Conservation (phyloP, 2,797 vertebrate species). For the Tinamus major region DNA sequence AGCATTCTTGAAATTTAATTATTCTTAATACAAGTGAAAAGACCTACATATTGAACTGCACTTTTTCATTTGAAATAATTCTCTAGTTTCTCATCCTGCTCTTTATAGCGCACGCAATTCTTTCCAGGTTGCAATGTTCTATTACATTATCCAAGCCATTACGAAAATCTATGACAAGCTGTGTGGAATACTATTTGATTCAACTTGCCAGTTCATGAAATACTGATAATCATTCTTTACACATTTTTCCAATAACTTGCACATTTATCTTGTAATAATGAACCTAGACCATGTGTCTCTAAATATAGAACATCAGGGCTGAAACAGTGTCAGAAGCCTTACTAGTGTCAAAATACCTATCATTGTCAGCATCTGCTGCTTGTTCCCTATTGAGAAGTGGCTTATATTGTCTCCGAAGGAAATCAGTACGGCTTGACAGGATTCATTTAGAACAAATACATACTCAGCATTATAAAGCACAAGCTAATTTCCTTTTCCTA, state of each 20-base stretch:
- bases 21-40: background rate
- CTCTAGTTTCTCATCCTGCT: background rate
- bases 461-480: background rate
- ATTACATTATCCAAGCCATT: background rate
- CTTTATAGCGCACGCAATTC: background rate
- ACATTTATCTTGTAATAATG: background rate
- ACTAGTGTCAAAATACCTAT: background rate
- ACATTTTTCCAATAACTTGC: background rate
- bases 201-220: background rate
- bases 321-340: background rate
- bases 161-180: background rate
- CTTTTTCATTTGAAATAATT: background rate
- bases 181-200: background rate
- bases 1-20: background rate
- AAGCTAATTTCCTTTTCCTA: background rate
- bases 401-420: background rate
- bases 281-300: background rate
- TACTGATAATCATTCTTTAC: background rate
- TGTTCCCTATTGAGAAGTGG: background rate
- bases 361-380: background rate
- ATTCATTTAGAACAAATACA: background rate
- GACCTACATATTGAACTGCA: background rate
- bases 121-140: background rate
- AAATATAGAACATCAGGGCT: background rate
- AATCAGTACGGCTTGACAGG: background rate